Conservation (phyloP, 2,888 invertebrate genomes). For the Hydropsyche betteni region DNA sequence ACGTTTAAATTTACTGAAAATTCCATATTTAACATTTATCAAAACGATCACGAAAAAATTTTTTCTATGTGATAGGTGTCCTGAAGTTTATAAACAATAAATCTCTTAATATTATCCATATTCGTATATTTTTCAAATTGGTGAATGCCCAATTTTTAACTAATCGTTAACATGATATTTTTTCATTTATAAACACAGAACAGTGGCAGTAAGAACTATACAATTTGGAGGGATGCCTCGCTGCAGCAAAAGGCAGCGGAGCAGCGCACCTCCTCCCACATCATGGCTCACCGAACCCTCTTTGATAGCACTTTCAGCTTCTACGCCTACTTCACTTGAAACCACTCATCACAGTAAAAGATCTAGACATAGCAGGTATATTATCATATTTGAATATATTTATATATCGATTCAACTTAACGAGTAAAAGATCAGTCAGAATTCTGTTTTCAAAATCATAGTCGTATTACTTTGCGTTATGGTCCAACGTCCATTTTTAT, state of each 20-base stretch:
- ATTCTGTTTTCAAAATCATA: too few species aligned
- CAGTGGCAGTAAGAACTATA: constrained; percentile 16
- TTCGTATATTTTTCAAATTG: not conserved
- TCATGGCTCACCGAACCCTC: constrained; percentile 55
- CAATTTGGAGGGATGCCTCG: constrained; percentile 61
- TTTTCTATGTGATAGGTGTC: too few species aligned
- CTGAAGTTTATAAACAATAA: too few species aligned
- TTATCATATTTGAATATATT: not conserved
- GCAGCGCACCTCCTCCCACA: constrained; percentile 54
- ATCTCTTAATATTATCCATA: not conserved
- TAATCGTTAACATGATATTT: too few species aligned
- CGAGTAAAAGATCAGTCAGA: not conserved
- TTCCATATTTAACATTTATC: too few species aligned
- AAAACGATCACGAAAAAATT: too few species aligned
- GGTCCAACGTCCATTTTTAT: too few species aligned
- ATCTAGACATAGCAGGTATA: constrained; percentile 62
- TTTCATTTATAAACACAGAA: not conserved
- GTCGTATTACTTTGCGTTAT: too few species aligned
- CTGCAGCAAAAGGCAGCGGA: constrained; percentile 66
- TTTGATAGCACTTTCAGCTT: constrained; percentile 50
- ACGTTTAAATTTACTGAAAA: too few species aligned
- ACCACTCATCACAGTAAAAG: constrained; percentile 60
- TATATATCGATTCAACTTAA: not conserved
- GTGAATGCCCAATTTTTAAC: too few species aligned
- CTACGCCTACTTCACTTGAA: constrained; percentile 55